These are phyloP conservation scores for Graptemys geographica DNA, from an alignment of 2,797 vertebrate species.

Conservation along the genomic window DNA sequence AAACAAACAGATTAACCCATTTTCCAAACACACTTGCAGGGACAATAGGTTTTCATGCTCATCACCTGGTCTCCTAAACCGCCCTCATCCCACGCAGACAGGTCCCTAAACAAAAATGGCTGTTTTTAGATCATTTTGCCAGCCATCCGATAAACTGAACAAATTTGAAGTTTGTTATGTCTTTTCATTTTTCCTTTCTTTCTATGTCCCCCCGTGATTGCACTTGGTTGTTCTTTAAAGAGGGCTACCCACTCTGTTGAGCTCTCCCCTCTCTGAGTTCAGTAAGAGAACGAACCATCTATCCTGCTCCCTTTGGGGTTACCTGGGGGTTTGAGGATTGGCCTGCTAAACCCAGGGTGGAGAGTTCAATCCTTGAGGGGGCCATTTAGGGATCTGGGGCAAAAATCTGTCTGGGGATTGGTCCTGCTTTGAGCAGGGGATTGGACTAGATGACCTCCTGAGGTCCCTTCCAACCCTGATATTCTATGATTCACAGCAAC, in stretches of 20 bases:
- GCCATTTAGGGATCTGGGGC: too few species aligned
- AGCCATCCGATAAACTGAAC: background rate
- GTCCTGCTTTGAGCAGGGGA: too few species aligned
- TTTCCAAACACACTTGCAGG: background rate
- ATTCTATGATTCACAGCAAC: too few species aligned
- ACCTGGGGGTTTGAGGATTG: background rate
- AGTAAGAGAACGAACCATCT: background rate
- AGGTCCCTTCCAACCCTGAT: too few species aligned
- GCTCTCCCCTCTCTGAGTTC: too few species aligned
- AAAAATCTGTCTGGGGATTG: too few species aligned
- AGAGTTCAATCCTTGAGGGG: too few species aligned
- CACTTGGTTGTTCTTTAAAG: background rate
- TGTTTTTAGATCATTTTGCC: background rate
- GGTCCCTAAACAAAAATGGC: background rate
- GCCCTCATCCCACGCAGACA: background rate
- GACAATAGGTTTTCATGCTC: background rate
- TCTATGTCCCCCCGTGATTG: fast-evolving
- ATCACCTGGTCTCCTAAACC: background rate
- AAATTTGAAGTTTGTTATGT: background rate
- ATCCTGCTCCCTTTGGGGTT: fast-evolving
- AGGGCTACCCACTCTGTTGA: fast-evolving
- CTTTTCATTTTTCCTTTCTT: background rate
- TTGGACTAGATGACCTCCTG: too few species aligned
- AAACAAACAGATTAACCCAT: background rate
- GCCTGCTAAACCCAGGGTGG: too few species aligned